These are phyloP conservation scores for Periphyllus acericola DNA, from an alignment of 2,888 invertebrate species.

Conservation along the genomic window DNA sequence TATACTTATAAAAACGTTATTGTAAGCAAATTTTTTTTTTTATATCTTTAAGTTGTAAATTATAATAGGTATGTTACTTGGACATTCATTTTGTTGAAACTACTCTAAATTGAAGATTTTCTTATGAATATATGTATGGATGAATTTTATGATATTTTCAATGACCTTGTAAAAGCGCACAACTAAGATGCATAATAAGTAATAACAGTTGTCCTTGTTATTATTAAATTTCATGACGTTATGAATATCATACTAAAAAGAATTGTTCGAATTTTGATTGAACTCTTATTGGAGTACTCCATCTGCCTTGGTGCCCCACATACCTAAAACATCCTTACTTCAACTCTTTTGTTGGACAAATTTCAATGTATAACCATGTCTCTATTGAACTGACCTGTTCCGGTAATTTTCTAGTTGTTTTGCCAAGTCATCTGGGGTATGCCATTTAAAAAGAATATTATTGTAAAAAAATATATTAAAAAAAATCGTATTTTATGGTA, in stretches of 20 bases:
- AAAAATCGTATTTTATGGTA: not conserved
- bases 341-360: conserved; percentile 24
- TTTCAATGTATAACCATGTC: not conserved
- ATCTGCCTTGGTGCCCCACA: conserved; percentile 3
- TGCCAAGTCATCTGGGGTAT: conserved; percentile 28
- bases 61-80: not conserved
- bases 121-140: conserved; percentile 9
- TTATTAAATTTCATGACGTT: not conserved
- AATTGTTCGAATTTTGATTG: not conserved
- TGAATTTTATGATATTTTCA: not conserved
- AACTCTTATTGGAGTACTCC: not conserved
- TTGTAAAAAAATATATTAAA: not conserved
- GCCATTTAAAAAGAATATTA: conserved; percentile 4
- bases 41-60: not conserved
- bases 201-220: conserved; percentile 2
- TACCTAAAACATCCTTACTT: not conserved
- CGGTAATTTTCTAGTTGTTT: conserved; percentile 25
- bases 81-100: not conserved
- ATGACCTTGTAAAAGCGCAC: conserved; percentile 1
- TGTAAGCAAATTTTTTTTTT: not conserved
- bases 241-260: not conserved
- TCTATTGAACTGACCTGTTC: not conserved
- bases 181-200: not conserved
- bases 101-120: not conserved
- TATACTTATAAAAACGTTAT: not conserved